A percentile compares a stretch with the other conserved stretches of the same genome.
These are phyloP conservation scores for Enteromius mattozi DNA, from an alignment of 2,797 vertebrate genomes.

Conservation along the genomic window DNA sequence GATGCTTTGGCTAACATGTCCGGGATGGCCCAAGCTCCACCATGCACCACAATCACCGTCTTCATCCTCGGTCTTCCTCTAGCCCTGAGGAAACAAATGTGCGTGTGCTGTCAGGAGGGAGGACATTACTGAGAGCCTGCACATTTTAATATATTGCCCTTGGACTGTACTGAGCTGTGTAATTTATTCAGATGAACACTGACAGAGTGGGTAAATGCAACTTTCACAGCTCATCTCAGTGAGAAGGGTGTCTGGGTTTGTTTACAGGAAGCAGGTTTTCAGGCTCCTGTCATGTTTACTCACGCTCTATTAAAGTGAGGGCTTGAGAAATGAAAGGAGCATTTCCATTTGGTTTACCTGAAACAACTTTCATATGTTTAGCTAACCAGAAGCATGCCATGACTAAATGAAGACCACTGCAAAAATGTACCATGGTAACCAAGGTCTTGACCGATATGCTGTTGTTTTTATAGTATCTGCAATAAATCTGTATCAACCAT, in stretches of 20 bases:
- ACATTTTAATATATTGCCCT: slow-evolving; percentile 57
- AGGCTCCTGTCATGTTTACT: slow-evolving; percentile 63
- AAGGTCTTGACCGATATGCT: background rate
- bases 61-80: slow-evolving; percentile 65
- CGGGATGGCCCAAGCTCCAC: slow-evolving; percentile 82
- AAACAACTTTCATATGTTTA: slow-evolving; percentile 22
- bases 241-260: slow-evolving; percentile 48
- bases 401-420: background rate
- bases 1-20: slow-evolving; percentile 70
- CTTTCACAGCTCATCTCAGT: slow-evolving; percentile 59
- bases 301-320: slow-evolving; percentile 59
- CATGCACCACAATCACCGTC: slow-evolving; percentile 80
- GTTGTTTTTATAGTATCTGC: background rate
- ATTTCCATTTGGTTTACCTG: slow-evolving; percentile 11
- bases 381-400: background rate
- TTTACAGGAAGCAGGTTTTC: slow-evolving; percentile 64
- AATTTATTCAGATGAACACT: slow-evolving; percentile 61
- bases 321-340: slow-evolving; percentile 28
- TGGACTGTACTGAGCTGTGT: slow-evolving; percentile 57
- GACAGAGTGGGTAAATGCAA: slow-evolving; percentile 59
- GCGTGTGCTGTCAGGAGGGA: slow-evolving; percentile 52
- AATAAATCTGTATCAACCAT: background rate
- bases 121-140: slow-evolving; percentile 51
- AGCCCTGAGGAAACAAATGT: slow-evolving; percentile 56
- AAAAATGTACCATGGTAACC: background rate